phyloP scores from a whole-genome alignment of 2,113 vertebrate genomes.

The Podocnemis expansa region DNA sequence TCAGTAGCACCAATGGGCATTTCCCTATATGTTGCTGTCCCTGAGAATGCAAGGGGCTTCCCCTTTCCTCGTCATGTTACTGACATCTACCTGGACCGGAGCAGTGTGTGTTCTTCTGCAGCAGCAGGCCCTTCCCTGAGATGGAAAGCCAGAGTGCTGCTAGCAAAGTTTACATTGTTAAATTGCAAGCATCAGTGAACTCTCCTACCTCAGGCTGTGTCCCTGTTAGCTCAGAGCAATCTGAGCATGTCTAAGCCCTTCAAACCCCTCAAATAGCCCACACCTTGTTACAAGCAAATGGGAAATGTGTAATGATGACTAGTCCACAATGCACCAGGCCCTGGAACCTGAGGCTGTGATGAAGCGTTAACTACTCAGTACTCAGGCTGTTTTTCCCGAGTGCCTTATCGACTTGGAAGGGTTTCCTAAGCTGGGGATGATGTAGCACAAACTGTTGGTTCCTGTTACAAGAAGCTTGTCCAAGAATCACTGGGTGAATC shows the following conservation, averaged over 20 bases:
- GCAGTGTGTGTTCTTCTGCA: neutral
- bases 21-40: neutral
- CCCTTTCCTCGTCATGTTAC: neutral
- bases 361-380: neutral
- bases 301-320: slow-evolving; percentile 19
- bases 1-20: neutral
- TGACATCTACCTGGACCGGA: too few relatives aligned
- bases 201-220: neutral
- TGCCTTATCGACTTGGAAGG: rapidly evolving
- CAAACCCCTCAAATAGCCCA: neutral
- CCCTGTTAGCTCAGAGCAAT: neutral
- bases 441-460: rapidly evolving
- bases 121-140: neutral
- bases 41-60: neutral
- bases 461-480: neutral
- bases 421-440: neutral
- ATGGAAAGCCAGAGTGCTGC: neutral
- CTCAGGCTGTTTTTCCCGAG: rapidly evolving
- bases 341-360: rapidly evolving
- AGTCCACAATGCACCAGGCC: neutral
- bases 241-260: neutral
- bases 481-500: rapidly evolving
- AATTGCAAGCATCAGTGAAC: neutral
- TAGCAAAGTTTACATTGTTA: neutral
- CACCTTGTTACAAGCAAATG: neutral